These are phyloP conservation scores for Amphiura filiformis DNA, from an alignment of 35 echinoderm and acorn worm species.

Conservation along the genomic window DNA sequence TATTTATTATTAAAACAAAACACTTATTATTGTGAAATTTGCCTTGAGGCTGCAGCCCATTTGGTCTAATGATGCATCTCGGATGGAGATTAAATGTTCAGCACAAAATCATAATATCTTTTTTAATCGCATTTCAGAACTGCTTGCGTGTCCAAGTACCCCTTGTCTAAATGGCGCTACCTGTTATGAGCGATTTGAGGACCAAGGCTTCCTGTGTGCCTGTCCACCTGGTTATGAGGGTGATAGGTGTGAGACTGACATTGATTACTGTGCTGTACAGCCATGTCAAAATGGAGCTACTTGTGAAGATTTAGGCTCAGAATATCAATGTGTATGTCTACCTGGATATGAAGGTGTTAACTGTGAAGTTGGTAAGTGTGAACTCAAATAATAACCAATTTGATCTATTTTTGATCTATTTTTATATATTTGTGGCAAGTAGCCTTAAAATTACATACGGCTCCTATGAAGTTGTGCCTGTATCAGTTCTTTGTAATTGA, in stretches of 20 bases:
- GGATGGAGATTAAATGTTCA: too few species aligned
- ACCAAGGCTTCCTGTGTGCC: slow-evolving; percentile 22
- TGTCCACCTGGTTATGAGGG: slow-evolving; percentile 47
- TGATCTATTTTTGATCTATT: too few species aligned
- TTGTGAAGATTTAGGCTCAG: not conserved
- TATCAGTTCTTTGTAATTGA: not conserved
- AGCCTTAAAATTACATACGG: too few species aligned
- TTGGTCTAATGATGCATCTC: too few species aligned
- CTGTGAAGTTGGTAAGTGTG: not conserved
- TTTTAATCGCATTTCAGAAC: too few species aligned
- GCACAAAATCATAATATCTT: too few species aligned
- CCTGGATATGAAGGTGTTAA: not conserved
- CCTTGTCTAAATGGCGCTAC: slow-evolving; percentile 62
- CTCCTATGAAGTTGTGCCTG: too few species aligned
- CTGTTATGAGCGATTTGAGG: slow-evolving; percentile 14
- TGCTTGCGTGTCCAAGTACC: not conserved
- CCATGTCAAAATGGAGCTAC: slow-evolving; percentile 50
- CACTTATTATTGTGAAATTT: too few species aligned
- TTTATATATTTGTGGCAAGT: too few species aligned
- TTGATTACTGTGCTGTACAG: slow-evolving; percentile 51
- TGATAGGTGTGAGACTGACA: slow-evolving; percentile 26
- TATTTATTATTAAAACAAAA: too few species aligned
- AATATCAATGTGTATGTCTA: not conserved
- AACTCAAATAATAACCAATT: too few species aligned
- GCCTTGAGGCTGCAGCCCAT: too few species aligned